A percentile compares a stretch with the other conserved stretches of the same genome.
Conservation (phyloP, 2,888 invertebrate species). For the Dione vanillae region DNA sequence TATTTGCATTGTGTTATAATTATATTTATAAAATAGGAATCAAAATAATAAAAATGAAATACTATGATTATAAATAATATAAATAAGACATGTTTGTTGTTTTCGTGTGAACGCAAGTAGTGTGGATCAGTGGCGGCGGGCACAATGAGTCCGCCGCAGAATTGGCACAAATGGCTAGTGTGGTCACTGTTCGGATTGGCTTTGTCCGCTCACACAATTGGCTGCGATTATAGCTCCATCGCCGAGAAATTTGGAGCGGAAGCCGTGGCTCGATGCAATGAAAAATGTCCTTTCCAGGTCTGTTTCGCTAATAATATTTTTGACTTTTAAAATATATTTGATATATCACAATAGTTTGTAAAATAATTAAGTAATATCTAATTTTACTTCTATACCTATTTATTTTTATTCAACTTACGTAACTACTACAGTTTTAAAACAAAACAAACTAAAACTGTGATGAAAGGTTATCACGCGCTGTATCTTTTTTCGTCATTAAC, state of each 20-base stretch:
- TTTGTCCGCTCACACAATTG: constrained; percentile 83
- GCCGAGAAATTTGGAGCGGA: constrained; percentile 84
- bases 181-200: constrained; percentile 82
- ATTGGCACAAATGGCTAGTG: constrained; percentile 83
- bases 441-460: not conserved
- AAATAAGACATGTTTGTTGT: constrained; percentile 54
- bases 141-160: constrained; percentile 79
- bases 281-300: constrained; percentile 83
- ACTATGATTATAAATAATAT: constrained; percentile 53
- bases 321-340: not conserved
- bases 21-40: constrained; percentile 13
- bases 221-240: constrained; percentile 82
- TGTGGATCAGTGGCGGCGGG: constrained; percentile 61
- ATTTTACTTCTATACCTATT: not conserved
- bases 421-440: constrained; percentile 4
- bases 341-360: not conserved
- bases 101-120: constrained; percentile 63
- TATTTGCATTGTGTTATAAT: constrained; percentile 32
- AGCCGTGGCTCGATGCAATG: constrained; percentile 79
- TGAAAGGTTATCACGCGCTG: constrained; percentile 1
- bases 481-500: not conserved
- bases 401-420: not conserved
- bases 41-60: constrained; percentile 39
- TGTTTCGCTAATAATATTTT: constrained; percentile 49
- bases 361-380: not conserved